These are phyloP conservation scores for Caenorhabditis angaria DNA, from an alignment of 2,888 invertebrate species.

Conservation along the genomic window DNA sequence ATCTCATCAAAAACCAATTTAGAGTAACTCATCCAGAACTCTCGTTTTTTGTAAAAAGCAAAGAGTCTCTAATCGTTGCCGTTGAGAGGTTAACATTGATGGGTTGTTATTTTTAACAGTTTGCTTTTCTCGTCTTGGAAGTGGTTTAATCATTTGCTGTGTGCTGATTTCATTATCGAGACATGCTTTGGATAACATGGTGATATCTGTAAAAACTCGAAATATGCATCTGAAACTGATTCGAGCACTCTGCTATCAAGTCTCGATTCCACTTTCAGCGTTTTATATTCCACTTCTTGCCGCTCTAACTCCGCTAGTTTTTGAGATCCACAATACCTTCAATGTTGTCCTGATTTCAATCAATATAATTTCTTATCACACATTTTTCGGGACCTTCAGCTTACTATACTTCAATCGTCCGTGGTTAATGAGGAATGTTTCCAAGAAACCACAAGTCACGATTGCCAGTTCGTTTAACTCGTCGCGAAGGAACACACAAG, in stretches of 20 bases:
- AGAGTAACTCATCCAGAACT: background rate
- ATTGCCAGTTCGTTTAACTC: too few species aligned
- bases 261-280: background rate
- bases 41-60: background rate
- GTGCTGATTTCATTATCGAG: conserved; percentile 15
- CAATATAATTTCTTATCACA: conserved; percentile 10
- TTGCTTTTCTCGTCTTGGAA: conserved; percentile 23
- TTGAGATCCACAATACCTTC: background rate
- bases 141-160: conserved; percentile 16
- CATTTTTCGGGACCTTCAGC: conserved; percentile 14
- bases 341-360: background rate
- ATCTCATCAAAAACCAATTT: background rate
- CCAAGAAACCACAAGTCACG: too few species aligned
- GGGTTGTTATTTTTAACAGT: conserved; percentile 15
- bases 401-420: conserved; percentile 19
- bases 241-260: conserved; percentile 24
- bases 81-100: background rate
- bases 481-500: too few species aligned
- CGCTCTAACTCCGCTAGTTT: conserved; percentile 9
- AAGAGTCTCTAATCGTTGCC: background rate
- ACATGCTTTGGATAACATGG: conserved; percentile 15
- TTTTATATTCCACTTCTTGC: conserved; percentile 11
- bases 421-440: too few species aligned
- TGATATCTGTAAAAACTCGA: conserved; percentile 10
- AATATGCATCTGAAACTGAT: conserved; percentile 11